Evolutionary conservation across 2,113 vertebrate species (phyloP), one percentile per base, ranked within the genome.

Genomic region (Dromiciops gliroides): DNA sequence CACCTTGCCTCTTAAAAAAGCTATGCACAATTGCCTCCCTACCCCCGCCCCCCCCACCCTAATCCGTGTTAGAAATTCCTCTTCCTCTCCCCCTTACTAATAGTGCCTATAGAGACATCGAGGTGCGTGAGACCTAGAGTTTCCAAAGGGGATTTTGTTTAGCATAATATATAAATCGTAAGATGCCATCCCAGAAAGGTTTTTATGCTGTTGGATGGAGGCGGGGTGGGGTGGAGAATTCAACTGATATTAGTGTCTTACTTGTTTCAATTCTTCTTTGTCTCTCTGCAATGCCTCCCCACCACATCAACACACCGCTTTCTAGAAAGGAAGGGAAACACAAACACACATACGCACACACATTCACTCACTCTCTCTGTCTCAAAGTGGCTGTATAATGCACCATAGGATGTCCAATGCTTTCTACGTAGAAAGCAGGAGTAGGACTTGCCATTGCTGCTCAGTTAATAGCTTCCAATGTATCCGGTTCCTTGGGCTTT

Each of bases 401-500:
- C 48, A 16, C 60, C 48, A 28, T 19, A 0, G 8, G 89, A 44
- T 51, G 44, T 93, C 67, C 5, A 48, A 89, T 91, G 50, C n/a
- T 89, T 90, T 28, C 52, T 0, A 31, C 51, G 49, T 5, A 10
- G 25, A 75, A 67, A 91, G 89, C n/a, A 24, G 60, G 51, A 50
- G 92, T 52, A 3, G 90, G 91, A 88, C 91, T 89, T 12, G 31
- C 90, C 50, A 8, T 48, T 0, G 90, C 95, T 25, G 48, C 25
- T 89, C 90, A 12, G 91, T 89, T 92, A 91, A 92, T 91, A 89
- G 89, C 90, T 91, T 91, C 96, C 95, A 1, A 49, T 1, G 89
- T 28, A 90, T 93, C 97, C 91, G 92, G 97, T 92, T 95, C 93
- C 94, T 93, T 25, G 94, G 92, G 92, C 91, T 96, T 95, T 47